Conservation (phyloP, 1,140 invertebrate genomes). For the Anthonomus grandis region DNA sequence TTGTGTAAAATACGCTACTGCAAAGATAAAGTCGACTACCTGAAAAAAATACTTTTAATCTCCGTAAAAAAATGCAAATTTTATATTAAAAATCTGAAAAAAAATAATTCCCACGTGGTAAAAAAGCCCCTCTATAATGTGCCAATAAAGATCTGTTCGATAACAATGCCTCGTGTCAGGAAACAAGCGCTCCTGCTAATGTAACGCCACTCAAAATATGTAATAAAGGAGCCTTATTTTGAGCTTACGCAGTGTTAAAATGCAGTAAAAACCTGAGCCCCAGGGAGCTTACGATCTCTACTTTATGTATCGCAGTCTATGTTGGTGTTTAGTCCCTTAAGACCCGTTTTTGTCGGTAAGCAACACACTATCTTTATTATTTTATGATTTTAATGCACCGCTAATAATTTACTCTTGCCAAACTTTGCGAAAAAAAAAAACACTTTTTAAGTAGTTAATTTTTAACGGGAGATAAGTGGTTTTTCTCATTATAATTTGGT, state of each 20-base stretch:
- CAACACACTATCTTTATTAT: conserved; percentile 44
- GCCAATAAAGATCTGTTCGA: conserved; percentile 30
- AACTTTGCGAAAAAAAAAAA: too few relatives aligned
- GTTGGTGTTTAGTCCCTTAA: conserved; percentile 31
- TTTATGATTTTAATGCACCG: conserved; percentile 44
- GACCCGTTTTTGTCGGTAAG: conserved; percentile 34
- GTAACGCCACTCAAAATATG: conserved; percentile 45
- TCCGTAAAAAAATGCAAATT: too few relatives aligned
- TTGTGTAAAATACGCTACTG: too few relatives aligned
- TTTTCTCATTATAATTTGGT: too few relatives aligned
- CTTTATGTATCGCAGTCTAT: conserved; percentile 38
- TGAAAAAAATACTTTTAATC: too few relatives aligned
- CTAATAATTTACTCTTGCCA: conserved; percentile 31
- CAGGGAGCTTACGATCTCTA: conserved; percentile 31
- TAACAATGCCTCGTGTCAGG: conserved; percentile 22
- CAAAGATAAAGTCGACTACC: too few relatives aligned
- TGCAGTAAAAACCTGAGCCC: conserved; percentile 47
- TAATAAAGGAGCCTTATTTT: conserved; percentile 46
- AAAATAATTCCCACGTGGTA: conserved; percentile 11
- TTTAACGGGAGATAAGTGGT: too few relatives aligned
- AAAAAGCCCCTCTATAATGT: conserved; percentile 16
- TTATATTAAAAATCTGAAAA: too few relatives aligned
- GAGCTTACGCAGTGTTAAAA: conserved; percentile 47
- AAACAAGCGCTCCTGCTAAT: conserved; percentile 36
- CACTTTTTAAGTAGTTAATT: too few relatives aligned